Evolutionary conservation across 2,113 vertebrate genomes (phyloP).

Genomic region (Pollimyrus isidori): DNA sequence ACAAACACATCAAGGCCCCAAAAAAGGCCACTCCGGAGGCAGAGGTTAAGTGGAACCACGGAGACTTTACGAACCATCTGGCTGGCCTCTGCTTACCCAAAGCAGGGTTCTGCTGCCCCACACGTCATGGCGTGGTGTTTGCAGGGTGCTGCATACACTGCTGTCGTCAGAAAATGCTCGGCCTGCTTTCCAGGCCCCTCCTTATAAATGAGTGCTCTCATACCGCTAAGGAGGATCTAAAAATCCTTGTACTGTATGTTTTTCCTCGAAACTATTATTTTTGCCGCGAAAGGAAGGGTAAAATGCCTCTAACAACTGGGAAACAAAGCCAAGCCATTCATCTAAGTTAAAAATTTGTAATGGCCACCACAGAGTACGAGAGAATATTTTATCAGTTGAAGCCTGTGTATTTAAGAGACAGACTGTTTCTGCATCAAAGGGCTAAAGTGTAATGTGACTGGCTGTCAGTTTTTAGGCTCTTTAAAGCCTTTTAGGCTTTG

Average conservation of each 20-base stretch:
- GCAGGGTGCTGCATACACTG: neutral
- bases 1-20: neutral
- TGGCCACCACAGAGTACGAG: neutral
- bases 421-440: neutral
- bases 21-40: neutral
- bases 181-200: neutral
- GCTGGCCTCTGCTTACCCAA: neutral
- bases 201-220: conserved; percentile 6
- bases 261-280: neutral
- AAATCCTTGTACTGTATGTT: neutral
- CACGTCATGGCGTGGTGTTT: neutral
- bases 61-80: neutral
- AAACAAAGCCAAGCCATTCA: neutral
- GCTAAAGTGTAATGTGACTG: no score
- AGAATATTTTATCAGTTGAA: neutral
- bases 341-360: neutral
- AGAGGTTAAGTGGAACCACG: neutral
- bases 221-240: neutral
- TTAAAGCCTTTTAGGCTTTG: neutral
- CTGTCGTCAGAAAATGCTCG: neutral
- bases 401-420: neutral
- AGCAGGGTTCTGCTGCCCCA: neutral
- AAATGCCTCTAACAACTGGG: neutral
- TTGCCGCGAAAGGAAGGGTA: no score
- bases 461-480: neutral